Evolutionary conservation across 2,888 invertebrate genomes (phyloP).

Genomic region (Sesia apiformis): DNA sequence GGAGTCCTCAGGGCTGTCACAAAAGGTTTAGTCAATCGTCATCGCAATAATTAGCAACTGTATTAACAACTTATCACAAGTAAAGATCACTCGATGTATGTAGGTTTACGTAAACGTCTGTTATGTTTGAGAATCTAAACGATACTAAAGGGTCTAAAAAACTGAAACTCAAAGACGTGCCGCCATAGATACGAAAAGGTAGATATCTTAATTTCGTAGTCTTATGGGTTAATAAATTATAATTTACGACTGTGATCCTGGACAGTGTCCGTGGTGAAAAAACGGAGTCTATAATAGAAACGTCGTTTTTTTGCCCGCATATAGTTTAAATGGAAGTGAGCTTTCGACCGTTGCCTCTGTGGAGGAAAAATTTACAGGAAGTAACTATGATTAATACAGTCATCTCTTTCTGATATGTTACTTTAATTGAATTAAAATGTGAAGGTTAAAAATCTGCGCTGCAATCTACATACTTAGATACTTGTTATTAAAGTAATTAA

Average conservation of each 20-base stretch:
- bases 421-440: not conserved
- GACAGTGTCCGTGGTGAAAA: constrained; percentile 48
- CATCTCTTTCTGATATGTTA: constrained; percentile 38
- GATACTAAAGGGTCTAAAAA: constrained; percentile 37
- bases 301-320: constrained; percentile 59
- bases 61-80: too few relatives aligned
- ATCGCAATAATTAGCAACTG: too few relatives aligned
- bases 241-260: constrained; percentile 64
- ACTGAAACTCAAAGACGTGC: constrained; percentile 46
- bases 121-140: constrained; percentile 33
- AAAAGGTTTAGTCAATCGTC: not conserved
- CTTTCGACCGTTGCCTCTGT: constrained; percentile 28
- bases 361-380: constrained; percentile 9
- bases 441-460: not conserved
- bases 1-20: not conserved
- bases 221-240: constrained; percentile 62
- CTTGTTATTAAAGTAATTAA: not conserved
- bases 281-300: constrained; percentile 63
- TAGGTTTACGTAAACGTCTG: constrained; percentile 30
- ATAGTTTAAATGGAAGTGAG: constrained; percentile 45
- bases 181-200: constrained; percentile 46
- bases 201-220: constrained; percentile 68
- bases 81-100: too few relatives aligned
- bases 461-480: too few relatives aligned
- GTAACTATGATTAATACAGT: constrained; percentile 26